phyloP scores from a whole-genome alignment of 2,888 invertebrate species.

The Xestia sexstrigata region DNA sequence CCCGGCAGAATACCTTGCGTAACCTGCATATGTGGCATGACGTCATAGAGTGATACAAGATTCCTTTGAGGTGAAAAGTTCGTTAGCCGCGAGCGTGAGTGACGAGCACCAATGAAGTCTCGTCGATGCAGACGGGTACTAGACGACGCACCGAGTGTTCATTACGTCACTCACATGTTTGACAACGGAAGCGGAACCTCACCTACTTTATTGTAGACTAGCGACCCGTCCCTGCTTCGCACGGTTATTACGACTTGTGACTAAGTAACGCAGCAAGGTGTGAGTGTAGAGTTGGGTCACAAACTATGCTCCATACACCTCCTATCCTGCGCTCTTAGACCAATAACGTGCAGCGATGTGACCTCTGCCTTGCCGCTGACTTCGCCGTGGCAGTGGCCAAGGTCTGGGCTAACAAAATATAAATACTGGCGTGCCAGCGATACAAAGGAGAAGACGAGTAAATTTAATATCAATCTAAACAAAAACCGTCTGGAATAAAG shows the following conservation, averaged over 20 bases:
- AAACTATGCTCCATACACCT: neutral
- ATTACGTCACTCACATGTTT: slow-evolving; percentile 39
- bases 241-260: neutral
- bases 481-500: neutral
- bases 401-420: neutral
- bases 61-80: slow-evolving; percentile 73
- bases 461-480: neutral
- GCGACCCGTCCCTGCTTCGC: neutral
- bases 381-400: neutral
- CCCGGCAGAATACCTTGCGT: slow-evolving; percentile 69
- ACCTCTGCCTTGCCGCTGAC: neutral
- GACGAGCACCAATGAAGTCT: slow-evolving; percentile 49
- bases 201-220: neutral
- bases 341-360: neutral
- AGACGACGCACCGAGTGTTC: slow-evolving; percentile 39
- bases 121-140: slow-evolving; percentile 44
- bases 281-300: neutral
- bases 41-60: slow-evolving; percentile 73
- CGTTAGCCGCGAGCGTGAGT: slow-evolving; percentile 59
- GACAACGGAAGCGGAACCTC: slow-evolving; percentile 24
- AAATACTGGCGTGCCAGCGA: neutral
- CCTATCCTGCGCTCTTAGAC: neutral
- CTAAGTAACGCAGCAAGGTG: neutral
- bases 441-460: neutral
- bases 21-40: slow-evolving; percentile 72